Percentiles rank a stretch among this genome's conserved stretches.
Evolutionary conservation across 2,113 vertebrate genomes (phyloP).

Genomic region (Condylura cristata): DNA sequence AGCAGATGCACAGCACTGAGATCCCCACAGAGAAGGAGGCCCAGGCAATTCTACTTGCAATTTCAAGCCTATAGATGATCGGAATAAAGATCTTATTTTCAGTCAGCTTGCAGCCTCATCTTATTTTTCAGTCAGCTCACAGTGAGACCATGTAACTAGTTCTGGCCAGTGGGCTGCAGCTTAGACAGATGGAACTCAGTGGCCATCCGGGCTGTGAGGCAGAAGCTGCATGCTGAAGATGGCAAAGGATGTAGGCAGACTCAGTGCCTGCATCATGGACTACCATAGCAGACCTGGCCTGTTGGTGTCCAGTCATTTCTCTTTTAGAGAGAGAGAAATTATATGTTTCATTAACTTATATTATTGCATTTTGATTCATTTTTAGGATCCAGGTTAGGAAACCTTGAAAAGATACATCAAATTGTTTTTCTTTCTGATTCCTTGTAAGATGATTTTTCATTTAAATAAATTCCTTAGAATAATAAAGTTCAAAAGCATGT

Average conservation of each 20-base stretch:
- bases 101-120: neutral
- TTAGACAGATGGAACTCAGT: neutral
- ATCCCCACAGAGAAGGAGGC: too few species aligned
- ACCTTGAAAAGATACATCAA: neutral
- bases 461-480: neutral
- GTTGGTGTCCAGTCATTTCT: neutral
- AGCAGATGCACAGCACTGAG: too few species aligned
- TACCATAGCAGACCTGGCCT: too few species aligned
- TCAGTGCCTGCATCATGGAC: neutral
- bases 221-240: neutral
- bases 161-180: neutral
- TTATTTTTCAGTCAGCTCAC: too few species aligned
- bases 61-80: accelerated
- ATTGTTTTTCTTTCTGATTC: slow-evolving; percentile 10
- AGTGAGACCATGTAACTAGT: neutral
- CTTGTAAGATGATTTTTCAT: neutral
- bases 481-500: neutral
- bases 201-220: neutral
- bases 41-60: slow-evolving; percentile 89
- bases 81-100: neutral
- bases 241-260: neutral
- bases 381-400: neutral
- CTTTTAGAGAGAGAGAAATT: neutral
- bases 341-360: neutral
- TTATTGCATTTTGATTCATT: neutral